Evolutionary conservation across 1,140 invertebrate genomes (phyloP).

Genomic region (Zaprionus vittiger): DNA sequence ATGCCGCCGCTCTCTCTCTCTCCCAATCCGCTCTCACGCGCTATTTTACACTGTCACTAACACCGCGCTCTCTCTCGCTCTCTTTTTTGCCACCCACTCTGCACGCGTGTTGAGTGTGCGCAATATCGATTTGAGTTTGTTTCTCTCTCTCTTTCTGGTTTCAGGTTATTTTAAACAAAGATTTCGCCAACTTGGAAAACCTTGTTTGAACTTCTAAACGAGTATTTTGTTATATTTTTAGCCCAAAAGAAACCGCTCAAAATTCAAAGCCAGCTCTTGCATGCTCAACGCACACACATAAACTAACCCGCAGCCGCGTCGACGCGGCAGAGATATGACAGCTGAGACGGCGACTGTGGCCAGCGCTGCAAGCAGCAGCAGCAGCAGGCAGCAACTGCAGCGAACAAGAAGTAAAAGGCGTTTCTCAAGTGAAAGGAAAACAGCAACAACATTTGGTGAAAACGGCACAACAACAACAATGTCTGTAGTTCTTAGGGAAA

Average conservation of each 20-base stretch:
- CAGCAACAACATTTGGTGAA: constrained; percentile 37
- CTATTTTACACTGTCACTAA: constrained; percentile 19
- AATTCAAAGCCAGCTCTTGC: constrained; percentile 58
- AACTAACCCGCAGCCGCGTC: constrained; percentile 34
- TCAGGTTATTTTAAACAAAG: constrained; percentile 43
- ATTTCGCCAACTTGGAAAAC: constrained; percentile 41
- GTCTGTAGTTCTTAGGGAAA: constrained; percentile 32
- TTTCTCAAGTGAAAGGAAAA: constrained; percentile 75
- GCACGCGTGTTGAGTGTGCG: constrained; percentile 50
- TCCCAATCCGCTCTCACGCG: constrained; percentile 6
- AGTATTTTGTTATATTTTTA: constrained; percentile 62
- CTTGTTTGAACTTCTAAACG: constrained; percentile 58
- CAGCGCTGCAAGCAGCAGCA: constrained; percentile 32
- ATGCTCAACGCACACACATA: constrained; percentile 50
- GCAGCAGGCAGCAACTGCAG: constrained; percentile 33
- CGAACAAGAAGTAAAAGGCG: constrained; percentile 71
- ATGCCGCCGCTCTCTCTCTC: constrained; percentile 23
- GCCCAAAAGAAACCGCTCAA: constrained; percentile 42
- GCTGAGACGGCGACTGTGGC: constrained; percentile 25
- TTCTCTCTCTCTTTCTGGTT: constrained; percentile 24
- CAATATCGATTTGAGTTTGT: constrained; percentile 34
- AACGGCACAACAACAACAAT: constrained; percentile 13
- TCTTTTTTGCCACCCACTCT: constrained; percentile 56
- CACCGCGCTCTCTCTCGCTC: constrained; percentile 6
- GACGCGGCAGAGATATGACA: constrained; percentile 11